These are phyloP conservation scores for Falco naumanni DNA, from an alignment of 2,797 vertebrate genomes.

Conservation along the genomic window DNA sequence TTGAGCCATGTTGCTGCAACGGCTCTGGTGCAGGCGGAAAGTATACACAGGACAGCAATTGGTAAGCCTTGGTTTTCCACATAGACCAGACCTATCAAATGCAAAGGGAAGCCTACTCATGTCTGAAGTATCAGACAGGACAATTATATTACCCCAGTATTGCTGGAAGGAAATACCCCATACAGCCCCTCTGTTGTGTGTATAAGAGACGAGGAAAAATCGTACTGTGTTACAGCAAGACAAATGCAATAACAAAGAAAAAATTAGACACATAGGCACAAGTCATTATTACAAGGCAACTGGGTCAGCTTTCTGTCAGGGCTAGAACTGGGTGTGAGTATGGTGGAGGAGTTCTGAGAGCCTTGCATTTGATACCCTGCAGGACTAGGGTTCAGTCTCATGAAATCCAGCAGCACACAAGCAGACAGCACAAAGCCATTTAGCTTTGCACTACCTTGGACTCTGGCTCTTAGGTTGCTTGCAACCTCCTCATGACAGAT, in stretches of 20 bases:
- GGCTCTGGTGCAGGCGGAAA: background rate
- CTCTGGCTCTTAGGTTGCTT: background rate
- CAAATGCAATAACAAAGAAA: conserved; percentile 13
- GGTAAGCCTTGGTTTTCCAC: background rate
- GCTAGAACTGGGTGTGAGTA: background rate
- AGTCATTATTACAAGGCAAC: background rate
- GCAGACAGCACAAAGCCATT: background rate
- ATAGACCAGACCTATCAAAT: background rate
- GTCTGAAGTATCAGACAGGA: background rate
- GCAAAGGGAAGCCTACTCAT: background rate
- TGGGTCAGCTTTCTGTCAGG: background rate
- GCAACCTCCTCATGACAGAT: background rate
- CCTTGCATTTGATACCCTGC: background rate
- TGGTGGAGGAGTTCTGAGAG: background rate
- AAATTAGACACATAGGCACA: background rate
- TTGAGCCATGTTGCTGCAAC: background rate
- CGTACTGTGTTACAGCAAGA: background rate
- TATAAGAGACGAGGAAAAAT: background rate
- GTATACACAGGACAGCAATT: background rate
- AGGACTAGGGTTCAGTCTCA: background rate
- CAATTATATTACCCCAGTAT: background rate
- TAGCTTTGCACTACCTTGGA: background rate
- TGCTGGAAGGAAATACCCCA: background rate
- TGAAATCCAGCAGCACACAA: background rate
- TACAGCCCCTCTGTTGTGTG: background rate